phyloP scores from a whole-genome alignment of 2,888 invertebrate species.

The Thalpophila matura region DNA sequence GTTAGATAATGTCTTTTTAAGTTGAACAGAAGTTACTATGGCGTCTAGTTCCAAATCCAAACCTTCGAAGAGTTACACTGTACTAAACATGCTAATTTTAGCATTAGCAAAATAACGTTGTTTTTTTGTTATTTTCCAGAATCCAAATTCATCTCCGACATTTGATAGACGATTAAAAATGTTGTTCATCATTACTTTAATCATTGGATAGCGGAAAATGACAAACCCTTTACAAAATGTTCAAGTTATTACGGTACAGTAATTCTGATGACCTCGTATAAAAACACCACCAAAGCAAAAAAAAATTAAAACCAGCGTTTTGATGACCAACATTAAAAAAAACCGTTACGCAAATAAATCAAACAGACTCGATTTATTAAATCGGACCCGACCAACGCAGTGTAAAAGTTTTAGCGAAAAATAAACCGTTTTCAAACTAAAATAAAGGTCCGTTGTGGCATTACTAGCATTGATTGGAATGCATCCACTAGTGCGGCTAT shows the following conservation, averaged over 20 bases:
- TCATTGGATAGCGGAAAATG: too few relatives aligned
- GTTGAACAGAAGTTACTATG: too few relatives aligned
- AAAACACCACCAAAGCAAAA: conserved; percentile 19
- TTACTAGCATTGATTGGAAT: conserved; percentile 54
- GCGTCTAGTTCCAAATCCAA: too few relatives aligned
- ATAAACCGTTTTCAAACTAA: conserved; percentile 54
- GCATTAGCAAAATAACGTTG: too few relatives aligned
- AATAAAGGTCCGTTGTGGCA: conserved; percentile 51
- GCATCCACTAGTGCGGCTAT: conserved; percentile 42
- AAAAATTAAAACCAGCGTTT: conserved; percentile 22
- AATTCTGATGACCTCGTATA: conserved; percentile 6
- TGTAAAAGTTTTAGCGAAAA: conserved; percentile 54
- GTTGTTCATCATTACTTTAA: too few relatives aligned
- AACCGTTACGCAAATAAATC: conserved; percentile 52
- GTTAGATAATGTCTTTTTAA: too few relatives aligned
- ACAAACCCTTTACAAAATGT: too few relatives aligned
- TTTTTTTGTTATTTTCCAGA: too few relatives aligned
- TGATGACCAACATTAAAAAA: conserved; percentile 37
- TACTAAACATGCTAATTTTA: too few relatives aligned
- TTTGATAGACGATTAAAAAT: too few relatives aligned
- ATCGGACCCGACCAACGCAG: conserved; percentile 43
- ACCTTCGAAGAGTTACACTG: too few relatives aligned
- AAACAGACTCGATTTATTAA: conserved; percentile 57
- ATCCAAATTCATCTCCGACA: too few relatives aligned
- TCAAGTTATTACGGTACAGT: background rate